phyloP scores from a whole-genome alignment of 2,113 vertebrate genomes.

The Capreolus pygargus region DNA sequence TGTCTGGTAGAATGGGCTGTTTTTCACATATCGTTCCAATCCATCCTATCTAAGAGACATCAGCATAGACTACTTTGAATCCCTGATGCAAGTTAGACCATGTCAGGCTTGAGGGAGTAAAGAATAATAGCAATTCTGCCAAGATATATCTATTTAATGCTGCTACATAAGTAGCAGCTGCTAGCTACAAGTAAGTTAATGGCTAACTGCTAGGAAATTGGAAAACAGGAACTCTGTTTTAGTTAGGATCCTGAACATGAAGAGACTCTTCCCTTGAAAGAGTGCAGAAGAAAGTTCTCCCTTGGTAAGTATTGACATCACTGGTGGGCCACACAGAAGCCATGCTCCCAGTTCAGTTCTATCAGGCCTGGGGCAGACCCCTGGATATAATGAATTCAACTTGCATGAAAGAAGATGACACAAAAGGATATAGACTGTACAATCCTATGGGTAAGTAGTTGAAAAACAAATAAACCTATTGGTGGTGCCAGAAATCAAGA shows the following conservation, averaged over 20 bases:
- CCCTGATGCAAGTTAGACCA: background rate
- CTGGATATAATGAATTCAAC: background rate
- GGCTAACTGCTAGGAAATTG: background rate
- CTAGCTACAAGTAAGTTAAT: background rate
- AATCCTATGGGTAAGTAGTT: background rate
- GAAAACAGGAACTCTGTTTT: background rate
- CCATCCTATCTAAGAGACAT: background rate
- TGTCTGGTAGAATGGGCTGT: background rate
- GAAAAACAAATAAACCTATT: background rate
- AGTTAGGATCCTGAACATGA: background rate
- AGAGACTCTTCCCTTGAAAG: background rate
- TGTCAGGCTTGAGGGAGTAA: background rate
- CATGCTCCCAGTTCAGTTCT: background rate
- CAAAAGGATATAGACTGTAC: background rate
- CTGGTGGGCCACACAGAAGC: accelerated
- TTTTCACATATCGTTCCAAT: background rate
- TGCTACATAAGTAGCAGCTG: background rate
- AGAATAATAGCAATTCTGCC: background rate
- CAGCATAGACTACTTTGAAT: background rate
- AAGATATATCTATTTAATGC: background rate
- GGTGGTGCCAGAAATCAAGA: background rate
- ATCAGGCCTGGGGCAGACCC: background rate
- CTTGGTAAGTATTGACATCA: background rate
- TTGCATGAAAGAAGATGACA: background rate
- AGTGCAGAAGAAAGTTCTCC: background rate